Evolutionary conservation across 1,140 invertebrate species (phyloP), one percentile per base, ranked within the genome.

Genomic region (Halesus radiatus): DNA sequence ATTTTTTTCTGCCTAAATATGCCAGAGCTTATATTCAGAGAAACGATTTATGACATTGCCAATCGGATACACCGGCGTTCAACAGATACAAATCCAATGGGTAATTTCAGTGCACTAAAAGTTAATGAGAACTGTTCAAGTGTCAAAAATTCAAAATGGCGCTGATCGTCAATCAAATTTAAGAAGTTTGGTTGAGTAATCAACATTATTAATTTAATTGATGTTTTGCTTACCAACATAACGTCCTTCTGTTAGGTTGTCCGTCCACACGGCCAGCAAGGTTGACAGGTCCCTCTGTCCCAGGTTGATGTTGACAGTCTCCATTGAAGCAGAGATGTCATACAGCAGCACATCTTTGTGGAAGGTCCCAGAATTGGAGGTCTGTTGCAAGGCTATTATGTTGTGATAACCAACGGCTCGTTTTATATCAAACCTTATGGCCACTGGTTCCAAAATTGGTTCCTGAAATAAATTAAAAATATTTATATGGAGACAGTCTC

Each of bases 371-470:
- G 50, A 20, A 32, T 26, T 64, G 8, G 72, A 62, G 7, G 37
- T 52, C 16, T 73, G 85, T 79, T 86, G 87, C 83, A 85, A 85
- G 23, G 83, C 79, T 56, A 81, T 78, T 64, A 80, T 80, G 72
- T 81, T 84, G 78, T 87, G 87, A 83, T 88, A 90, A 81, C 86
- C 88, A 29, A 85, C 93, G 85, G 85, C 92, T 89, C 94, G 88
- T 85, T 95, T 96, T 18, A 96, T 87, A 81, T 95, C 94, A 56
- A 95, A 91, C 64, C 94, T 91, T 20, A 96, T 86, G 78, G 91
- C 92, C 13, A 95, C 88, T 3, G 94, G 94, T 84, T 96, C 95
- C 10, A 96, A 85, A 66, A 96, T 93, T 15, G 94, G 92, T 86
- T 96, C 95, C 90, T 94, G 84, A 72, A 85, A 74, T 78, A 85